Conservation (phyloP, 2,797 vertebrate genomes). For the Cichlasoma orientale region DNA sequence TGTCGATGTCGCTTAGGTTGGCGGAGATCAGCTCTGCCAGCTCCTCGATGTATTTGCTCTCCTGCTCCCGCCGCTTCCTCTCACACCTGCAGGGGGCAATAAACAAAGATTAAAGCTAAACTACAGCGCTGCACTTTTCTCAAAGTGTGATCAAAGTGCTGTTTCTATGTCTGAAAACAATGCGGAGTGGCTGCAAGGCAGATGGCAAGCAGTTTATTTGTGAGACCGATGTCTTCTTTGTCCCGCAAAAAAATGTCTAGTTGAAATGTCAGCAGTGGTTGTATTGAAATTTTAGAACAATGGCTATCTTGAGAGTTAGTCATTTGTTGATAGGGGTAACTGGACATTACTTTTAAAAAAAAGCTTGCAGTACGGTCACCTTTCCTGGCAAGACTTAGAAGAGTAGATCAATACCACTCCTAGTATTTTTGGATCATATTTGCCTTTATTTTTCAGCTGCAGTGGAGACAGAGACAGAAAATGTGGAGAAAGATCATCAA, state of each 20-base stretch:
- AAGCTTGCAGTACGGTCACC: neutral
- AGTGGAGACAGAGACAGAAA: neutral
- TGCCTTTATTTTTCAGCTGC: conserved; percentile 9
- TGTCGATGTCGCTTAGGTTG: conserved; percentile 97
- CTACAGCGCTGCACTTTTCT: neutral
- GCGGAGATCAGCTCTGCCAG: conserved; percentile 97
- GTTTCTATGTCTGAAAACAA: neutral
- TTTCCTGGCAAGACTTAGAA: conserved; percentile 1
- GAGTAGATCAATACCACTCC: neutral
- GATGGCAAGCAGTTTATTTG: neutral
- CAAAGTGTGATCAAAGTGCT: neutral
- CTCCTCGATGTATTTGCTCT: conserved; percentile 98
- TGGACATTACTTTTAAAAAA: neutral
- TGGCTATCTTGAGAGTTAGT: neutral
- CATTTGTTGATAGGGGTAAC: neutral
- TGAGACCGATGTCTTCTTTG: neutral
- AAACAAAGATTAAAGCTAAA: conserved; percentile 20
- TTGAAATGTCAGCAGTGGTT: neutral
- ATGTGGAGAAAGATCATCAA: neutral
- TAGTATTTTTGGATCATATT: conserved; percentile 1
- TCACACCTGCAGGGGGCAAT: conserved; percentile 84
- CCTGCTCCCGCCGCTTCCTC: conserved; percentile 95
- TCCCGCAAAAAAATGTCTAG: neutral
- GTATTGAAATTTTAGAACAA: neutral
- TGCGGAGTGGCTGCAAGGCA: neutral